These are phyloP conservation scores for Loris lydekkerianus DNA, from an alignment of 2,797 vertebrate species.

Conservation along the genomic window DNA sequence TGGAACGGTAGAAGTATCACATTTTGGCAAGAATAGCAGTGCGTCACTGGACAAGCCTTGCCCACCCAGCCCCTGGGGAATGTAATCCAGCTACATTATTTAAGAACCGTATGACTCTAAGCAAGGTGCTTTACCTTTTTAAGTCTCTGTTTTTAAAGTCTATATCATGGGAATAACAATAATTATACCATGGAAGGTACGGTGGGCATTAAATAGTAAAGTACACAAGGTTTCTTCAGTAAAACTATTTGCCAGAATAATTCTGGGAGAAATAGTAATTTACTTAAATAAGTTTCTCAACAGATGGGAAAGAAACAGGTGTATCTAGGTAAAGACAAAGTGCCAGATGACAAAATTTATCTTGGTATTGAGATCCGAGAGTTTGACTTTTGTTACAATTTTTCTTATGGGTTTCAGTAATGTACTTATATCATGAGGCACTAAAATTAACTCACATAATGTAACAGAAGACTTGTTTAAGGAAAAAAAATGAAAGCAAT, in stretches of 20 bases:
- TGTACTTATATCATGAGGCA: slow-evolving; percentile 61
- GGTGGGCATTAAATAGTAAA: slow-evolving; percentile 46
- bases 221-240: slow-evolving; percentile 52
- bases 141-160: not conserved
- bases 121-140: slow-evolving; percentile 25
- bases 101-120: not conserved
- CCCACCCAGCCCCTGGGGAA: not conserved
- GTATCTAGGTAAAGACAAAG: slow-evolving; percentile 77
- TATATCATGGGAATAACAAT: not conserved
- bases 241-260: slow-evolving; percentile 73
- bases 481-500: slow-evolving; percentile 47
- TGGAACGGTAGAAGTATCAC: not conserved
- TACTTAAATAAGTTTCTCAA: slow-evolving; percentile 79
- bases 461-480: slow-evolving; percentile 54
- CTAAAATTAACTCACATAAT: slow-evolving; percentile 69
- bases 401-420: slow-evolving; percentile 62
- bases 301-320: slow-evolving; percentile 81
- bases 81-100: not conserved
- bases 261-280: slow-evolving; percentile 76
- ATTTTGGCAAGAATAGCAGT: not conserved
- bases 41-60: not conserved
- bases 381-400: slow-evolving; percentile 71
- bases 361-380: slow-evolving; percentile 63
- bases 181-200: not conserved
- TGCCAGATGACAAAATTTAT: slow-evolving; percentile 80